These are phyloP conservation scores for Patella ulyssiponensis DNA, from an alignment of 2,888 invertebrate genomes.

Conservation along the genomic window DNA sequence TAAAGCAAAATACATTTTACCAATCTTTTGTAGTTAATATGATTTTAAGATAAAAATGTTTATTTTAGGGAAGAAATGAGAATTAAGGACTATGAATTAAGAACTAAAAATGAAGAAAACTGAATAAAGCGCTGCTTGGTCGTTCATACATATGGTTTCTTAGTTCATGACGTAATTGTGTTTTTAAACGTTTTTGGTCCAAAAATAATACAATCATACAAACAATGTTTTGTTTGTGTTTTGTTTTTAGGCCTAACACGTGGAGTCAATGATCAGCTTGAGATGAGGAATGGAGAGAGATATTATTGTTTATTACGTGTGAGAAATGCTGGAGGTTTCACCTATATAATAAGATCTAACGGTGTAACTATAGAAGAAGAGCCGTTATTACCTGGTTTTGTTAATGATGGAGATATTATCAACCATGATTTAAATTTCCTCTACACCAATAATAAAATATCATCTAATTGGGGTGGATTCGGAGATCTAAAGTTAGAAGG, in stretches of 20 bases:
- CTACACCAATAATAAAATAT: conserved; percentile 38
- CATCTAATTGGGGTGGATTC: conserved; percentile 55
- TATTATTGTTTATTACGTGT: conserved; percentile 47
- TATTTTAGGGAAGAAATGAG: no score
- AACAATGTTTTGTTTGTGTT: no score
- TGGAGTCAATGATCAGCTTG: conserved; percentile 48
- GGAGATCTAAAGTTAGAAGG: conserved; percentile 30
- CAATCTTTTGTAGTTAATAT: no score
- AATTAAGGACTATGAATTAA: no score
- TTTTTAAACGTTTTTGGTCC: no score
- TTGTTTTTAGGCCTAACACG: conserved; percentile 39
- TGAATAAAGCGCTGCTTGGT: no score
- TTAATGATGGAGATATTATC: conserved; percentile 47
- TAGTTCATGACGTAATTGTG: no score
- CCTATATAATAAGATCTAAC: conserved; percentile 43
- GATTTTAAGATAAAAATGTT: no score
- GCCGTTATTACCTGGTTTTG: conserved; percentile 49
- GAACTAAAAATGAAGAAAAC: no score
- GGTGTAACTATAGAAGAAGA: conserved; percentile 53
- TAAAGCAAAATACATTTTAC: no score
- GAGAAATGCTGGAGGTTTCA: conserved; percentile 43
- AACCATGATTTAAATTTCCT: conserved; percentile 49
- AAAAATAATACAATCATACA: no score
- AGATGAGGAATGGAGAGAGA: conserved; percentile 46
- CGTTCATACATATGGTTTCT: no score